A percentile compares a stretch with the other conserved stretches of the same genome.
These are phyloP conservation scores for Microhierax caerulescens DNA, from an alignment of 2,797 vertebrate genomes.

Conservation along the genomic window DNA sequence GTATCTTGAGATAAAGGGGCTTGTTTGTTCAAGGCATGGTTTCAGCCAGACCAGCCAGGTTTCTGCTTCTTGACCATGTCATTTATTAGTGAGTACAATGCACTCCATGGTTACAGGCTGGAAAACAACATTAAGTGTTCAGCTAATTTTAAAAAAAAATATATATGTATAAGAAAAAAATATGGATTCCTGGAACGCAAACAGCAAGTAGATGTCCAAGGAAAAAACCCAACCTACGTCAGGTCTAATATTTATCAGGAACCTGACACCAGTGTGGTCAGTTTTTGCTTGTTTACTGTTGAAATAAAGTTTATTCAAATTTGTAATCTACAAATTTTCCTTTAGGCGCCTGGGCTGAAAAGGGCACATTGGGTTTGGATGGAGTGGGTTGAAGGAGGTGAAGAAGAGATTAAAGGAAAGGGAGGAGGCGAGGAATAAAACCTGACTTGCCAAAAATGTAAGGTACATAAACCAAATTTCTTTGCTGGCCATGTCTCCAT, in stretches of 20 bases:
- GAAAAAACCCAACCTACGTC: constrained; percentile 71
- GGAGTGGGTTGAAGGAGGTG: background rate
- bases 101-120: background rate
- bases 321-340: constrained; percentile 55
- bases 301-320: constrained; percentile 64
- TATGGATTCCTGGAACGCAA: constrained; percentile 49
- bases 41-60: background rate
- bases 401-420: background rate
- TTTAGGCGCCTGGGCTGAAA: constrained; percentile 25
- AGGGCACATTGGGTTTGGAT: constrained; percentile 10
- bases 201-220: constrained; percentile 55
- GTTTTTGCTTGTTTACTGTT: constrained; percentile 67
- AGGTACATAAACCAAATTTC: background rate
- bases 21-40: background rate
- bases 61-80: background rate
- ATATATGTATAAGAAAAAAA: too few species aligned
- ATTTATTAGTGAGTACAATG: constrained; percentile 15
- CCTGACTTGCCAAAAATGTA: background rate
- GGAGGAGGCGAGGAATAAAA: background rate
- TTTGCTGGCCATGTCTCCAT: background rate
- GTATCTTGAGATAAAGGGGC: background rate
- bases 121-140: background rate
- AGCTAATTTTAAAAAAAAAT: background rate
- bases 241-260: constrained; percentile 77
- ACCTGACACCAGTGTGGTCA: constrained; percentile 61